Base-by-base conservation (phyloP, 2,797 vertebrate genomes). In the Hapalemur alaotrensis region DNA sequence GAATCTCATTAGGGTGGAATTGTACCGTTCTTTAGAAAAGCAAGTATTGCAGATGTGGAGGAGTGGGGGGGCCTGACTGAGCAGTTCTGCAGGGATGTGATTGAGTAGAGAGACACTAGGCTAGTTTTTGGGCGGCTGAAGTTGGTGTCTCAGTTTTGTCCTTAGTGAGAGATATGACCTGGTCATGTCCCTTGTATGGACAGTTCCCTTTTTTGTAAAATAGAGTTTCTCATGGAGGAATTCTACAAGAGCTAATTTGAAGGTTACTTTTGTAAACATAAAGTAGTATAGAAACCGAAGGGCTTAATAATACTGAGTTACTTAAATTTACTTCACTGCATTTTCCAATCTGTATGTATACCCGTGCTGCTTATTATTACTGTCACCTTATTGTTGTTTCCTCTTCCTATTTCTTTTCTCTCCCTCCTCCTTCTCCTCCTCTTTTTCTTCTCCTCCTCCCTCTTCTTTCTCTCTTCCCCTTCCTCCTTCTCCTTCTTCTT, bases 161-260 rank as follows among this genome's bases (percentile, higher is more conserved):
- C 52, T 65, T 38, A 15, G 11, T n/a, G 6, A 1, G 18, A 17
- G 13, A 22, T 43, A 12, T 5, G 9, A 41, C 41, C n/a, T 18
- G 50, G n/a, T 7, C 0, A 2, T 4, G 7, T 22, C 59, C 1
- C 48, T 25, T 7, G 25, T 10, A 35, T 0, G 8, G 11, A 20
- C 12, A 22, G 15, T 32, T 22, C 32, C 23, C 23, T 69, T 5
- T 4, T 59, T 48, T 76, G 79, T 41, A 28, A 89, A 59, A 20
- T 25, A 17, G 1, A 11, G 7, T 48, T 7, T 54, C 78, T 32
- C 12, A 7, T 7, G 14, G 32, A 18, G 0, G 15, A 30, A 14
- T 50, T 50, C 41, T n/a, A 50, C 4, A 8, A 50, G 61, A 46
- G 15, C 30, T 18, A 4, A 25, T 17, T 38, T 41, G 41, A 41